Base-by-base conservation (phyloP, 2,888 invertebrate species). In the Hoplodrina ambigua region DNA sequence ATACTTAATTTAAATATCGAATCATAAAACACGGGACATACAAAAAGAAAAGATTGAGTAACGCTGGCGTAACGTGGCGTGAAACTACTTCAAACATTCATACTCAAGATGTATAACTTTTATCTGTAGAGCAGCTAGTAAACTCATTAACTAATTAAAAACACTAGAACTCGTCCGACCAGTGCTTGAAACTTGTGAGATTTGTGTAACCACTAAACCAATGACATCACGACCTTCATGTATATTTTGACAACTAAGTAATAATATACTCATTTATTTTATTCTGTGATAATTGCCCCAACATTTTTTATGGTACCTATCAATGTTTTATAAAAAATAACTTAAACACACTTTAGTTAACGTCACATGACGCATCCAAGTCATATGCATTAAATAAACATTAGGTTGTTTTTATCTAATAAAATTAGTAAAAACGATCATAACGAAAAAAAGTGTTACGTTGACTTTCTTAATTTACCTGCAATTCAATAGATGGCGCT, bases 401-500 rank as follows among this genome's bases (percentile, higher is more conserved):
- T 17, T 17, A 46, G 17, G 17, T 17, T 17, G 17, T 17, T 46
- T 46, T 17, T 17, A 46, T 17, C 15, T 44, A 44, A 15, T 44
- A 44, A 46, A 17, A 46, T 5, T 17, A 17, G 1, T 3, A 46
- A 46, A 46, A 46, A 46, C 17, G 11, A 11, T 4, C 2, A 11
- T 13, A 13, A 3, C 41, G 3, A 46, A 46, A 49, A 25, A 20
- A 17, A n/a, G 25, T 25, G 25, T 6, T 20, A n/a, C 11, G 19
- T 55, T 44, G 1, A 13, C 11, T 52, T 4, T 10, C 1, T 19
- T 66, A 46, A 53, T 50, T 50, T 4, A 13, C 19, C 11, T 19
- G 13, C 17, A 11, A n/a, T 15, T 41, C 33, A 10, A 65, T 66
- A 80, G 80, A 80, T 80, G 75, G 75, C 59, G 70, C 44, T 63